phyloP scores from a whole-genome alignment of 2,888 invertebrate genomes.

The Periphyllus acericola region DNA sequence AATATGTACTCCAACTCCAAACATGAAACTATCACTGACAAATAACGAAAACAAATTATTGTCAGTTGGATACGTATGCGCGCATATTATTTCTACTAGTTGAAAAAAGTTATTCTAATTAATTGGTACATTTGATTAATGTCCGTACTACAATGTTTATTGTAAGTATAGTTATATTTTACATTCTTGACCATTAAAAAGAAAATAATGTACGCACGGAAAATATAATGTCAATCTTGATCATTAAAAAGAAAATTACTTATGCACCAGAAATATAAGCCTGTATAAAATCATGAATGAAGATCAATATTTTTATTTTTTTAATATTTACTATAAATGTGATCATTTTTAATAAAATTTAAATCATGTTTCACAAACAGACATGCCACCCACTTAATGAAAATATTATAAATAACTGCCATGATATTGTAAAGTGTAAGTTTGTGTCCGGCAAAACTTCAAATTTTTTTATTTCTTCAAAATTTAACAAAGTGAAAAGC shows the following conservation, averaged over 20 bases:
- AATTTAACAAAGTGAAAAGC: too few species aligned
- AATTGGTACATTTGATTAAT: slow-evolving; percentile 35
- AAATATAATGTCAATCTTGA: background rate
- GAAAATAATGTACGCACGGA: background rate
- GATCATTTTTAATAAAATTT: too few species aligned
- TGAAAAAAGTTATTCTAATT: slow-evolving; percentile 23
- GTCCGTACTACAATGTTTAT: background rate
- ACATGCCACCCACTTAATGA: too few species aligned
- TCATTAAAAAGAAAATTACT: slow-evolving; percentile 10
- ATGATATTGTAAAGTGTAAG: too few species aligned
- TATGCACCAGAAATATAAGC: background rate
- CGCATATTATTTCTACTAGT: slow-evolving; percentile 14
- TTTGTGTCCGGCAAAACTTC: too few species aligned
- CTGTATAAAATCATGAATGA: too few species aligned
- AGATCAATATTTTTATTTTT: too few species aligned
- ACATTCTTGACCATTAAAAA: slow-evolving; percentile 34
- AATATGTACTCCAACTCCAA: slow-evolving; percentile 29
- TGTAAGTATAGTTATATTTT: background rate
- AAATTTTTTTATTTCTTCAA: too few species aligned
- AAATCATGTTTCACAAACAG: too few species aligned
- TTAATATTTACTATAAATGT: too few species aligned
- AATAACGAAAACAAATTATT: slow-evolving; percentile 42
- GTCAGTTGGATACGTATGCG: background rate
- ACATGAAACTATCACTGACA: slow-evolving; percentile 18
- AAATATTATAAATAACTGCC: too few species aligned